These are phyloP conservation scores for Ctenochaetus hawaiiensis DNA, from an alignment of 2,797 vertebrate genomes.

Conservation along the genomic window DNA sequence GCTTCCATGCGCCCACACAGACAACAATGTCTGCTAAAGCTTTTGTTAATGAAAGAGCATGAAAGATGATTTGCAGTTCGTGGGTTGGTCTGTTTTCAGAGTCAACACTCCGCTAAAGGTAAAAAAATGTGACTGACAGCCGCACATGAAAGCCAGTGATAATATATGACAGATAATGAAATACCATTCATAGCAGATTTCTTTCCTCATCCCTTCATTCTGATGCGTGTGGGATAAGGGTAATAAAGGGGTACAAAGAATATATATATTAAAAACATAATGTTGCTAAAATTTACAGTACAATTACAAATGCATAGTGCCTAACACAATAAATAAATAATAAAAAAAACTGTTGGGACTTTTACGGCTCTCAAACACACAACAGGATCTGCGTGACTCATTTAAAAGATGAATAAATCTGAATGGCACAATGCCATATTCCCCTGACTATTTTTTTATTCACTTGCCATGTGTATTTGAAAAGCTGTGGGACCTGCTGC, in stretches of 20 bases:
- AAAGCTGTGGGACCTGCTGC: slow-evolving; percentile 28
- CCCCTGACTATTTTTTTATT: slow-evolving; percentile 44
- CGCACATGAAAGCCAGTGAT: slow-evolving; percentile 29
- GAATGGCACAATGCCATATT: slow-evolving; percentile 42
- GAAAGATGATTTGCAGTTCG: slow-evolving; percentile 22
- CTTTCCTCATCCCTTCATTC: slow-evolving; percentile 3
- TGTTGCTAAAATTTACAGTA: slow-evolving; percentile 4
- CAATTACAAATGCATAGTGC: slow-evolving; percentile 5
- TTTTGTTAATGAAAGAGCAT: slow-evolving; percentile 50
- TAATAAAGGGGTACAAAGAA: not conserved
- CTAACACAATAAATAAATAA: not conserved
- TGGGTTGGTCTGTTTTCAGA: slow-evolving; percentile 3
- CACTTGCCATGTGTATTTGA: slow-evolving; percentile 47
- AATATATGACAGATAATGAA: slow-evolving; percentile 16
- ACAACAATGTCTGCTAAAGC: slow-evolving; percentile 12
- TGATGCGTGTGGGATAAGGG: not conserved
- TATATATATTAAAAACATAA: not conserved
- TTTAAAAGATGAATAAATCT: slow-evolving; percentile 41
- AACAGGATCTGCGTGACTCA: slow-evolving; percentile 37
- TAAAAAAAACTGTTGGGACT: not conserved
- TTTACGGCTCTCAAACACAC: slow-evolving; percentile 35
- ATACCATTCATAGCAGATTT: slow-evolving; percentile 9
- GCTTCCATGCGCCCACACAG: slow-evolving; percentile 17
- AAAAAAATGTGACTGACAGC: slow-evolving; percentile 41
- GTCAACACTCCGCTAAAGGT: slow-evolving; percentile 12